Percentiles rank a stretch among this genome's conserved stretches.
Evolutionary conservation across 2,888 invertebrate genomes (phyloP).

Genomic region (Andrena bicolor): DNA sequence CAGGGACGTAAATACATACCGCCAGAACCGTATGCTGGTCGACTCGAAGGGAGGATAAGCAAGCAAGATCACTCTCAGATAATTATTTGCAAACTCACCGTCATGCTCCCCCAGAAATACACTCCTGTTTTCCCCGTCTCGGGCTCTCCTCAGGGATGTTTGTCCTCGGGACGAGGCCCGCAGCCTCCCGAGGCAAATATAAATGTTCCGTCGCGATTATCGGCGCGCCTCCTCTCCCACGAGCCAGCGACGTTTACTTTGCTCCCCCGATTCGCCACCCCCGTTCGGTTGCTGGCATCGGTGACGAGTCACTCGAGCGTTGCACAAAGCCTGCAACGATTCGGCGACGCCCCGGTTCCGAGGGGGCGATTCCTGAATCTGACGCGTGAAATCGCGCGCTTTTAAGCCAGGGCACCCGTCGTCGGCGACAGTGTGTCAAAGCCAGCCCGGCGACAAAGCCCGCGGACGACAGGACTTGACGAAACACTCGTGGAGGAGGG

Average conservation of each 20-base stretch:
- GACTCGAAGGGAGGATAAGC: neutral
- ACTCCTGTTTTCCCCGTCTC: slow-evolving; percentile 32
- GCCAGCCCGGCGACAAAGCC: slow-evolving; percentile 59
- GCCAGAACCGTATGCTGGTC: neutral
- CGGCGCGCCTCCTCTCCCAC: slow-evolving; percentile 49
- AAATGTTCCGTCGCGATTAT: slow-evolving; percentile 47
- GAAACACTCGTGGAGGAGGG: slow-evolving; percentile 38
- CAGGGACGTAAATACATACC: slow-evolving; percentile 19
- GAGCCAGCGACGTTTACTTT: slow-evolving; percentile 42
- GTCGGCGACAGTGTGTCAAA: slow-evolving; percentile 56
- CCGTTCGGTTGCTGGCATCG: slow-evolving; percentile 31
- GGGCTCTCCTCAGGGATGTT: slow-evolving; percentile 36
- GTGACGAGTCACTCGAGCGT: slow-evolving; percentile 64
- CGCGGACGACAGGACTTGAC: slow-evolving; percentile 40
- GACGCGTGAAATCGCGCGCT: slow-evolving; percentile 68
- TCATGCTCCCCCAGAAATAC: slow-evolving; percentile 31
- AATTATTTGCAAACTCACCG: slow-evolving; percentile 57
- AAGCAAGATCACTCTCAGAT: slow-evolving; percentile 18
- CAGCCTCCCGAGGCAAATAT: slow-evolving; percentile 40
- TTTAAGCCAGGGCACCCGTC: slow-evolving; percentile 25
- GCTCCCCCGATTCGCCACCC: slow-evolving; percentile 38
- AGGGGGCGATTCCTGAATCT: slow-evolving; percentile 61
- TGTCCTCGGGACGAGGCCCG: slow-evolving; percentile 17
- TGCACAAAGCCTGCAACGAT: slow-evolving; percentile 61
- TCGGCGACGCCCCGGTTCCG: slow-evolving; percentile 31